Conservation (phyloP, 2,113 vertebrate genomes). For the Cebidichthys violaceus region DNA sequence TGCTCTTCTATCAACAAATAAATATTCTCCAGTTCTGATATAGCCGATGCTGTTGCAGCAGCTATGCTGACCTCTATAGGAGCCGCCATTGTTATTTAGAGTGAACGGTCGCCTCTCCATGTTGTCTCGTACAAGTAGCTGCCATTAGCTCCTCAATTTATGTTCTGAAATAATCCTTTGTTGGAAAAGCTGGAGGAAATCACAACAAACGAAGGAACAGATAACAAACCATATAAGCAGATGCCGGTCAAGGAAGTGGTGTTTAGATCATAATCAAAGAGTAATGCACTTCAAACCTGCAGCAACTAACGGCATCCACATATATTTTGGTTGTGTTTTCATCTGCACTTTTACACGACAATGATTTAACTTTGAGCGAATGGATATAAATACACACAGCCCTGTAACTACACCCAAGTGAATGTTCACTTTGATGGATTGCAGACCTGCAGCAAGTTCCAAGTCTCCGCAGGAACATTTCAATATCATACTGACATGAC, state of each 20-base stretch:
- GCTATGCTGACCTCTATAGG: neutral
- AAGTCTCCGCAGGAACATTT: slow-evolving; percentile 15
- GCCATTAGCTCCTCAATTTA: neutral
- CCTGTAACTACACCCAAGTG: neutral
- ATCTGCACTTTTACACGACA: neutral
- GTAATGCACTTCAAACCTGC: neutral
- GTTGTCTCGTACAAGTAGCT: neutral
- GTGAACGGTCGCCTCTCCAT: neutral
- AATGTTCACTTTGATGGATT: neutral
- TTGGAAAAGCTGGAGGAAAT: too few relatives aligned
- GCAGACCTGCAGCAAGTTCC: slow-evolving; percentile 10
- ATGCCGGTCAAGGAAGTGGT: neutral
- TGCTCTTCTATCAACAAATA: neutral
- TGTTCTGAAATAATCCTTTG: neutral
- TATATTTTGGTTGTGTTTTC: neutral
- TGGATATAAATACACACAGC: neutral
- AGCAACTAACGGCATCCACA: neutral
- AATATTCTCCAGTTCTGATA: too few relatives aligned
- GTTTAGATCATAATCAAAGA: neutral
- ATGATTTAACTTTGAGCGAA: neutral
- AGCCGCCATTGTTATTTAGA: neutral
- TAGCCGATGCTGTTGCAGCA: neutral
- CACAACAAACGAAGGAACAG: neutral
- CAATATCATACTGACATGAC: slow-evolving; percentile 4
- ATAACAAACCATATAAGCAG: neutral